Base-by-base conservation (phyloP, 2,113 vertebrate genomes). In the Choloepus hoffmanni region DNA sequence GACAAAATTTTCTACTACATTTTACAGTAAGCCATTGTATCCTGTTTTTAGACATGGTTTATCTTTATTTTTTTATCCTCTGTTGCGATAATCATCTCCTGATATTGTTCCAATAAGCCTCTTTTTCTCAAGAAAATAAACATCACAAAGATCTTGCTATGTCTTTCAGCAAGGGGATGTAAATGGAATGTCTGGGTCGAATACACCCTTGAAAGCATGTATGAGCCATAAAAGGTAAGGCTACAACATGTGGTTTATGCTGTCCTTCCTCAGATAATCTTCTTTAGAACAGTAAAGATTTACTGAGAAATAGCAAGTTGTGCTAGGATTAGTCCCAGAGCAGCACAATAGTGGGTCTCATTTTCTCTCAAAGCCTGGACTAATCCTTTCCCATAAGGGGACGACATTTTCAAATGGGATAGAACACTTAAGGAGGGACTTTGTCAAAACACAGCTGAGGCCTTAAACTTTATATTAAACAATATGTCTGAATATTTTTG, bases 1-100 rank as follows among this genome's bases (percentile, higher is more conserved):
- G 65, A 76, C 5, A 91, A 89, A 45, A n/a, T 8, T 70, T 86
- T 89, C 48, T 16, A 90, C 58, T 86, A 62, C 3, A 76, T 78
- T 89, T 83, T 84, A 94, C 91, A 93, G 36, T 79, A 65, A 85
- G 60, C 10, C 14, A 70, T 11, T 82, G 43, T 76, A 84, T 83
- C 33, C 13, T 58, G 23, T 68, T 85, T 67, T 36, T 13, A 45
- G 36, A 74, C 55, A 33, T 23, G 72, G 43, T 30, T 91, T 84
- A 70, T 4, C 36, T 73, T 81, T 94, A 50, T 86, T 62, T 1
- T 30, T 36, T 88, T 85, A 58, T 58, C 24, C 28, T 87, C 28
- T 88, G 43, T 67, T 76, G 58, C 85, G 81, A 40, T 68, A 90
- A 92, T 62, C 24, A 83, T 43, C 15, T 90, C 30, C 63, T 74